Conservation (phyloP, 2,888 invertebrate genomes). For the Drosophila koepferae region DNA sequence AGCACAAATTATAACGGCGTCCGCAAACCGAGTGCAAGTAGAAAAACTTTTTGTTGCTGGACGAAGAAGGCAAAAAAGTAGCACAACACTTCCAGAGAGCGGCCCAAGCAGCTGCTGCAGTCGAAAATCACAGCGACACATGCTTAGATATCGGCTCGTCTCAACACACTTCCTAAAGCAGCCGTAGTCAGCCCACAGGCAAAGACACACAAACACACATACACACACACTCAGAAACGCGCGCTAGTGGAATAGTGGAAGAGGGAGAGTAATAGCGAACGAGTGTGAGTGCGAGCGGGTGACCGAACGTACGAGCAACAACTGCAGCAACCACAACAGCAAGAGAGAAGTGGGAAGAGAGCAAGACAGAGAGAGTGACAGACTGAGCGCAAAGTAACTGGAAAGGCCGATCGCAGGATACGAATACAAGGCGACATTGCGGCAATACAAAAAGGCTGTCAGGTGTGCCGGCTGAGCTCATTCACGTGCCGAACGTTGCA, state of each 20-base stretch:
- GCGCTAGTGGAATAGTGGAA: conserved; percentile 25
- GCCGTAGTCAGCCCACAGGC: conserved; percentile 89
- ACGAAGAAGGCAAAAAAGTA: conserved; percentile 49
- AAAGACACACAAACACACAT: conserved; percentile 1
- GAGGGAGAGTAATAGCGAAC: conserved; percentile 17
- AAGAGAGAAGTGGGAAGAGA: conserved; percentile 3
- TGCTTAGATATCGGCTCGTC: conserved; percentile 97
- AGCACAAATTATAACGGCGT: conserved; percentile 62
- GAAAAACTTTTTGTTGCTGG: conserved; percentile 50
- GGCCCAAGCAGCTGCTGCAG: conserved; percentile 61
- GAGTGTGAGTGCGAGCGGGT: conserved; percentile 22
- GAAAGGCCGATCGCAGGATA: conserved; percentile 67
- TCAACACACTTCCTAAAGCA: conserved; percentile 97
- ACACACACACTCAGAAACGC: neutral
- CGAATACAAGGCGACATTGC: conserved; percentile 8
- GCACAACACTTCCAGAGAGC: conserved; percentile 49
- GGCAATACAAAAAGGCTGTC: conserved; percentile 51
- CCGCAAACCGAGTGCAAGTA: conserved; percentile 57
- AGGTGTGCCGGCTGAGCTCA: conserved; percentile 58
- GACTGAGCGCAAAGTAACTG: conserved; percentile 26
- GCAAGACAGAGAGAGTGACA: conserved; percentile 21
- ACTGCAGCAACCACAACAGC: conserved; percentile 10
- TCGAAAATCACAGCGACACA: conserved; percentile 84
- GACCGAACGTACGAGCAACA: conserved; percentile 27
- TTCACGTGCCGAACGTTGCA: conserved; percentile 55